A percentile compares a stretch with the other conserved stretches of the same genome.
These are phyloP conservation scores for Chirona hameri DNA, from an alignment of 2,888 invertebrate genomes.

Conservation along the genomic window DNA sequence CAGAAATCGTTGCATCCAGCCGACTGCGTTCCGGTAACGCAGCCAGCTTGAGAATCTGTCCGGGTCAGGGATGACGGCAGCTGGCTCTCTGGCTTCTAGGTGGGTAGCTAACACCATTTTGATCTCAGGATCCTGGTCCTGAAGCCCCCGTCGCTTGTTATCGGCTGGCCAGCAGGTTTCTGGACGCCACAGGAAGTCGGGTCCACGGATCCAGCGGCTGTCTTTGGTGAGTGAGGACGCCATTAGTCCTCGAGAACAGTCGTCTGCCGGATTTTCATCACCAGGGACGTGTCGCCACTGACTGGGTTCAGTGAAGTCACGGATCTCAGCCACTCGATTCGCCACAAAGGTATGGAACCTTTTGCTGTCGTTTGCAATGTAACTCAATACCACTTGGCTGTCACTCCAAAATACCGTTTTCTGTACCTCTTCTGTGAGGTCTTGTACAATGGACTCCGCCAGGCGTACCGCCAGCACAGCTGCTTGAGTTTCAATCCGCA, in stretches of 20 bases:
- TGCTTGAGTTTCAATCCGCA: background rate
- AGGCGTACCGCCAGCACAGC: background rate
- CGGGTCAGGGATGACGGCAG: background rate
- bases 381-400: constrained; percentile 4
- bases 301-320: background rate
- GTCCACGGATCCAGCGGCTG: background rate
- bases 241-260: background rate
- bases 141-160: background rate
- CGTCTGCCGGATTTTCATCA: background rate
- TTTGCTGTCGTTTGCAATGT: constrained; percentile 4
- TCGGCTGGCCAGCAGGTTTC: background rate
- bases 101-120: background rate
- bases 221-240: background rate
- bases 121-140: background rate
- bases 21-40: background rate
- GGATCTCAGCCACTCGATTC: constrained; percentile 26
- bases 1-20: background rate
- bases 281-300: background rate
- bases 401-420: background rate
- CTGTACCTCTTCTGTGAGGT: background rate
- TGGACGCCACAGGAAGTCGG: background rate
- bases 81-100: background rate
- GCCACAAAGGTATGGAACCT: constrained; percentile 27
- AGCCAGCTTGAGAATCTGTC: background rate
- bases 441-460: background rate